phyloP scores from a whole-genome alignment of 2,113 vertebrate genomes.

The Micromys minutus region DNA sequence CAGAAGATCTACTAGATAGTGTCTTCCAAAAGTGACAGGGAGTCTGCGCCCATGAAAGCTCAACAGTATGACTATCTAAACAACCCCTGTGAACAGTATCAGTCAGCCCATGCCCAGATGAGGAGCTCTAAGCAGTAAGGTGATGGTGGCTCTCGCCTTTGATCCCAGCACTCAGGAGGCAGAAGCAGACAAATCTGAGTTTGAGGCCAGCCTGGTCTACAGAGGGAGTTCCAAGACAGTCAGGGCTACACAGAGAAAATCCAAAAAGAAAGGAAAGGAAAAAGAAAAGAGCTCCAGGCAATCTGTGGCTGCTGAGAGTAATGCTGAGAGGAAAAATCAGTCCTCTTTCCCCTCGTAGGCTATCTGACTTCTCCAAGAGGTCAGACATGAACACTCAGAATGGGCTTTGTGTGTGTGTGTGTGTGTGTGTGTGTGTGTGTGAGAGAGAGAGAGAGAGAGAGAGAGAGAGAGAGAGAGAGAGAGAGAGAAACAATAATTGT shows the following conservation, averaged over 20 bases:
- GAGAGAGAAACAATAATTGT: too few relatives aligned
- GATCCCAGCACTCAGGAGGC: neutral
- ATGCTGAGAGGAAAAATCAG: neutral
- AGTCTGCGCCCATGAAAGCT: neutral
- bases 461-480: too few relatives aligned
- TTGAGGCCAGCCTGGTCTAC: neutral
- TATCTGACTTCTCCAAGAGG: neutral
- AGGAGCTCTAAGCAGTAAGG: neutral
- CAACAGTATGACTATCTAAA: neutral
- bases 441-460: too few relatives aligned
- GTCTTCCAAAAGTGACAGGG: neutral
- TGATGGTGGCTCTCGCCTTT: neutral
- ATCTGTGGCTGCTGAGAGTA: neutral
- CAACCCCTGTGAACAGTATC: neutral
- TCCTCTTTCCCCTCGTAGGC: neutral
- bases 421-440: too few relatives aligned
- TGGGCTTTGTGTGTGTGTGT: neutral
- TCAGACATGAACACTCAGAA: too few relatives aligned
- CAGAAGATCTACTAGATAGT: neutral
- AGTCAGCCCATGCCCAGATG: fast-evolving
- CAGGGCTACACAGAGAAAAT: neutral
- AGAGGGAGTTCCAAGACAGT: neutral
- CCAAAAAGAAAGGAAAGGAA: neutral
- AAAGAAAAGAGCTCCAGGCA: too few relatives aligned
- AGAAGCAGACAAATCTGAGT: neutral